Base-by-base conservation (phyloP, 2,888 invertebrate species). In the Diadegma fenestrale region DNA sequence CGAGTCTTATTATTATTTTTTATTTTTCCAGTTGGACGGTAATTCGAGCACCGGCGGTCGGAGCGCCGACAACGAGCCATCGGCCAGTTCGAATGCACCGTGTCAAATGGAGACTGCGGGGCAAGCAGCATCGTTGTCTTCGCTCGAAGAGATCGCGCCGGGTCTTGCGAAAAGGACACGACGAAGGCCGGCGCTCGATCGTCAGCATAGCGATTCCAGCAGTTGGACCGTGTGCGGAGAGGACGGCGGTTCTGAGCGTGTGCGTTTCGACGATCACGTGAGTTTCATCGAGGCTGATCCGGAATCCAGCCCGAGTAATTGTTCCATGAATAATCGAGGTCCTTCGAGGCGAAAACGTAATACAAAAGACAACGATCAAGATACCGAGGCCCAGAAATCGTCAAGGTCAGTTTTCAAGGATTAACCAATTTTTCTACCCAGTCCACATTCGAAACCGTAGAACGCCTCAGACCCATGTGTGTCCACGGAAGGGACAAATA, bases 261-360 rank as follows among this genome's bases (percentile, higher is more conserved):
- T 96, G 1, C 94, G 96, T 79, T 96, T 96, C 90, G 96, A 96
- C 89, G 96, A 96, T 91, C 95, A 95, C 87, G 95, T 96, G 82
- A 96, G 95, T 89, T 95, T 95, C 90, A 95, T 95, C 76, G 95
- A 94, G 68, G 91, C 94, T 7, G 93, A 94, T n/a, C 94, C 94
- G 83, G 95, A 95, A 86, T 91, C 93, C 33, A 94, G 93, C n/a
- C 93, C 93, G 80, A 94, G 94, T 64, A 93, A 58, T 61, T 80
- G 64, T 64, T 58, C 82, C 17, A 61, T 54, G 0, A 84, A 58
- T 64, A 86, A 68, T 30, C 58, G 83, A 68, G 89, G 80, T 75
- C 68, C 81, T 33, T 71, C 83, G 37, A 80, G 87, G 71, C 87
- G 88, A 26, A 89, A 89, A 61, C 82, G 86, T 51, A 87, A 85